phyloP scores from a whole-genome alignment of 1,140 invertebrate species.

The Drosophila pseudoobscura region DNA sequence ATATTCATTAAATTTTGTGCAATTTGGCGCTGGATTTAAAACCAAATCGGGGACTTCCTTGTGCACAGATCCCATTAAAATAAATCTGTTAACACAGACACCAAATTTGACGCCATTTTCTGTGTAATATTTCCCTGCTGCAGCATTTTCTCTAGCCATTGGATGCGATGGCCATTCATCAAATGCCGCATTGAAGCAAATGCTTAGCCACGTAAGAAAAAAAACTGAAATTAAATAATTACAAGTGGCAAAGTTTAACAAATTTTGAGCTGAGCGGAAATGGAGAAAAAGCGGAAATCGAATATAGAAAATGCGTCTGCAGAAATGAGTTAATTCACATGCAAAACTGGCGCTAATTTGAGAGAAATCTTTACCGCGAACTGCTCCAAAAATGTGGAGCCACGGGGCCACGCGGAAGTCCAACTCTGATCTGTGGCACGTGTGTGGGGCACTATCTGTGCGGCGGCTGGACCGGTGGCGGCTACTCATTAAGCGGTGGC shows the following conservation, averaged over 20 bases:
- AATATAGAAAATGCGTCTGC: constrained; percentile 54
- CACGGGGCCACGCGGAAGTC: constrained; percentile 58
- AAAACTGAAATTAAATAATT: constrained; percentile 18
- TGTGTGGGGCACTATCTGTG: constrained; percentile 32
- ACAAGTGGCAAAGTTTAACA: constrained; percentile 18
- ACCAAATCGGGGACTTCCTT: too few species aligned
- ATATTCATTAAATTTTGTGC: too few species aligned
- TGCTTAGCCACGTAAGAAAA: constrained; percentile 4
- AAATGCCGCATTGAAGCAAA: constrained; percentile 19
- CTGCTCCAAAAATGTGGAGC: constrained; percentile 36
- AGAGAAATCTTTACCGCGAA: constrained; percentile 61
- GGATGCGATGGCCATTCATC: background rate
- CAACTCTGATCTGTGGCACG: constrained; percentile 61
- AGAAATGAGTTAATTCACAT: constrained; percentile 72
- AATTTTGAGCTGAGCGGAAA: constrained; percentile 49
- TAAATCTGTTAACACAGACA: too few species aligned
- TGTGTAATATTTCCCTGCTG: too few species aligned
- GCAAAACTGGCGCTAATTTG: constrained; percentile 70
- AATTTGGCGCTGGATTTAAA: too few species aligned
- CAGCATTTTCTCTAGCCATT: background rate
- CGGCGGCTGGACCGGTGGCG: constrained; percentile 24
- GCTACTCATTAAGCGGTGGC: constrained; percentile 56
- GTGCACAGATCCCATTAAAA: too few species aligned
- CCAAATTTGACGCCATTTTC: too few species aligned
- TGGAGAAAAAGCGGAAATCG: constrained; percentile 46